Conservation (phyloP, 2,888 invertebrate species). For the Heliconius aoede region DNA sequence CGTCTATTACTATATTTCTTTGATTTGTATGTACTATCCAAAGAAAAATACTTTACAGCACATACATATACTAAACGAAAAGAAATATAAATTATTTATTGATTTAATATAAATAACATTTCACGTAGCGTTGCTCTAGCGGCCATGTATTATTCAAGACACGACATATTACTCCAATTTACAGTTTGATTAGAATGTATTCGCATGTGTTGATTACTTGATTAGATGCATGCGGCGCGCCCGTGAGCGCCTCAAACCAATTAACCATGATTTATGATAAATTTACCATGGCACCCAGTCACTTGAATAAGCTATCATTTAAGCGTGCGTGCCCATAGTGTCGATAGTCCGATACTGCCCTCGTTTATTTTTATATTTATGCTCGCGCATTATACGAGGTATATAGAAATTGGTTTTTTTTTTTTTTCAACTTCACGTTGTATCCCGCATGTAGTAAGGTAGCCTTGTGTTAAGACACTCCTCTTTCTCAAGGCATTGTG, state of each 20-base stretch:
- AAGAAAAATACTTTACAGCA: not conserved
- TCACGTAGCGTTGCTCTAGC: conserved; percentile 20
- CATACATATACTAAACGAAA: too few relatives aligned
- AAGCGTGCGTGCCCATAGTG: not conserved
- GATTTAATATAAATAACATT: conserved; percentile 15
- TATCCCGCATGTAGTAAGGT: too few relatives aligned
- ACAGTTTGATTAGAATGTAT: conserved; percentile 41
- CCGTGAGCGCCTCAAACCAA: conserved; percentile 25
- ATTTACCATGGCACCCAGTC: conserved; percentile 34
- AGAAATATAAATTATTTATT: conserved; percentile 9
- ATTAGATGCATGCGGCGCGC: conserved; percentile 35
- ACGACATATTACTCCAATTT: conserved; percentile 40
- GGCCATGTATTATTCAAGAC: conserved; percentile 41
- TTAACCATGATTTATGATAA: conserved; percentile 37
- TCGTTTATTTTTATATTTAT: conserved; percentile 8
- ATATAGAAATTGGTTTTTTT: not conserved
- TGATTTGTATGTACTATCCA: too few relatives aligned
- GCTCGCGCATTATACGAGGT: not conserved
- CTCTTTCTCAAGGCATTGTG: not conserved
- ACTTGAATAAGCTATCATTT: conserved; percentile 29
- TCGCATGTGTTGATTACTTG: conserved; percentile 41
- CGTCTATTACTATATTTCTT: not conserved
- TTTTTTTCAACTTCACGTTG: too few relatives aligned
- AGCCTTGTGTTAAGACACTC: too few relatives aligned
- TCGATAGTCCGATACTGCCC: not conserved